Evolutionary conservation across 2,113 vertebrate genomes (phyloP).

Genomic region (Puffinus mauretanicus): DNA sequence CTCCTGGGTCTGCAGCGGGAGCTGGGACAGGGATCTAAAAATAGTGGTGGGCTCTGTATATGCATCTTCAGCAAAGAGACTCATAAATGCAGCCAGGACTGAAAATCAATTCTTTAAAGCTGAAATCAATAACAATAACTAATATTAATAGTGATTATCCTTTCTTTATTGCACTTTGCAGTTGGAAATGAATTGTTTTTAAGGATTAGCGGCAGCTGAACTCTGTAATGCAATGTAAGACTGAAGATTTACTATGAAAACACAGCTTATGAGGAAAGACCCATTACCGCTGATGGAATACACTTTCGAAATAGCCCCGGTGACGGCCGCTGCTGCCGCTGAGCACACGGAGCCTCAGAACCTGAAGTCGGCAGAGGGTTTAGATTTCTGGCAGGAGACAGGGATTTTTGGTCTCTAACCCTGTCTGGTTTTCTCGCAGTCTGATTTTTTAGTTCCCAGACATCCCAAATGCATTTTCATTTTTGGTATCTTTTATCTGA

Average conservation of each 20-base stretch:
- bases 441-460: conserved; percentile 45
- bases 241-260: conserved; percentile 64
- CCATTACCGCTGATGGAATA: conserved; percentile 60
- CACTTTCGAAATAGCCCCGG: not conserved
- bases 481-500: conserved; percentile 56
- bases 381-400: conserved; percentile 42
- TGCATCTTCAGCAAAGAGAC: conserved; percentile 70
- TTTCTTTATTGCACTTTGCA: conserved; percentile 58
- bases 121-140: conserved; percentile 80
- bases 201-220: conserved; percentile 39
- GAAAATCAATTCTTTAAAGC: conserved; percentile 78
- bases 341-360: not conserved
- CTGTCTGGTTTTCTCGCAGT: conserved; percentile 47
- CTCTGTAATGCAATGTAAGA: conserved; percentile 12
- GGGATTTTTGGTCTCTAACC: conserved; percentile 33
- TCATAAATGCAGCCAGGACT: conserved; percentile 68
- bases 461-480: conserved; percentile 53
- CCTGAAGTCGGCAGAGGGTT: not conserved
- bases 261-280: conserved; percentile 56
- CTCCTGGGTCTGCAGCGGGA: not conserved
- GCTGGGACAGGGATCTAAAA: conserved; percentile 17
- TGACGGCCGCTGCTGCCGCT: not conserved
- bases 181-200: conserved; percentile 58
- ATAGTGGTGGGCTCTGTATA: not conserved
- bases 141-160: conserved; percentile 77